Evolutionary conservation across 2,888 invertebrate genomes (phyloP), one percentile per base, ranked within the genome.

Genomic region (Tiphia femorata): DNA sequence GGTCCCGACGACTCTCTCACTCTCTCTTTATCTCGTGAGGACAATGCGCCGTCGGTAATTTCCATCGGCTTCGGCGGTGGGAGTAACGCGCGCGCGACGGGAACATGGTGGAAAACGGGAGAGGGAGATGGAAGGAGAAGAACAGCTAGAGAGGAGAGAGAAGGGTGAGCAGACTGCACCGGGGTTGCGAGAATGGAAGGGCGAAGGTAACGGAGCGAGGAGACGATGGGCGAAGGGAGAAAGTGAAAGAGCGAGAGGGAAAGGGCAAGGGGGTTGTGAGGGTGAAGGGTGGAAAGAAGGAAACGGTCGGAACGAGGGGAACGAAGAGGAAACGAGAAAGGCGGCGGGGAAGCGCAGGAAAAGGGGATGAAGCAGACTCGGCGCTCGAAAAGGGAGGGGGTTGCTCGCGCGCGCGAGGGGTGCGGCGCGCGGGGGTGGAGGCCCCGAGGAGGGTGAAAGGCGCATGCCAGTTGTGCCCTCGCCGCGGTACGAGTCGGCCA

Each of bases 401-500:
- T n/a, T n/a, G n/a, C n/a, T n/a, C n/a, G 10, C 20, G 43, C 17
- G 42, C 29, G 41, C 17, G 21, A 17, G 27, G 14, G 23, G 27
- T 41, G 20, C 16, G 27, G 25, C 30, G 44, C 30, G 42, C 35
- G 35, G 50, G 50, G 49, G 49, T 40, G 49, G 51, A 37, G 38
- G 63, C 41, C 49, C 23, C 42, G 33, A 17, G 52, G 52, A 64
- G 68, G 66, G 65, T 67, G 64, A 65, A 63, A 65, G 61, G 72
- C 70, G 71, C 64, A 72, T 64, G 72, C 69, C 78, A 80, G 80
- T 80, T 75, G 77, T 75, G 75, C 74, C 72, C 74, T 72, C 74
- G 78, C 72, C 76, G 77, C 72, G 78, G 56, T 71, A 61, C 73
- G 71, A 74, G 73, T 60, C 70, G 69, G 73, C 70, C 64, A 72